Evolutionary conservation across 2,888 invertebrate species (phyloP), one percentile per base, ranked within the genome.

Genomic region (Microchrysa polita): DNA sequence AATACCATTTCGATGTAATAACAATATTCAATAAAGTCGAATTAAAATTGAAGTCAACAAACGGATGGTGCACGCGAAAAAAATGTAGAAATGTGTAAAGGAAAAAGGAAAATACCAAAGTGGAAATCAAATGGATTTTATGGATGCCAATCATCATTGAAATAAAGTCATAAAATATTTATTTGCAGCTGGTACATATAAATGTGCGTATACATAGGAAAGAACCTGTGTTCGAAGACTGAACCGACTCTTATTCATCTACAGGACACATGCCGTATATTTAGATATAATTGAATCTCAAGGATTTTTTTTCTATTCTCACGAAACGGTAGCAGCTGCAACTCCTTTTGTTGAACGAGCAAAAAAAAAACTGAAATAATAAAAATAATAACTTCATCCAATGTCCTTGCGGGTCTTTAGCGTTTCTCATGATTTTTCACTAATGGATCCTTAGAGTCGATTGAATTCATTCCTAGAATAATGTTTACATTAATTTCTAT

Each of bases 61-160:
- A 27, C 60, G 10, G 60, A 60, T 34, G 60, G 27, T 4, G 12
- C 14, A 4, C 16, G 18, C 55, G 18, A 55, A 52, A 52, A 1
- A 55, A 55, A 55, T 20, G 18, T 16, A 57, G 7, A 23, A 12
- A 5, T 5, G 2, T 34, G 27, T 14, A 23, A 34, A 60, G 16
- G 40, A 60, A 34, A 34, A 60, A 60, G 60, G n/a, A 23, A n/a
- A 60, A 60, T 12, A 27, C 34, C 27, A 7, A 27, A 60, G 7
- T n/a, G 23, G 60, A 10, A 34, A 23, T 12, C 14, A 22, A 60
- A 60, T 60, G 20, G 60, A 60, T 63, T 67, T 67, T 67, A 53
- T 65, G 22, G 42, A 20, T 65, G 65, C 65, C 65, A 65, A 65
- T 65, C 65, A 65, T 44, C 65, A 65, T 65, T 65, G 42, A 16